Percentiles rank a stretch among this genome's conserved stretches.
phyloP scores from a whole-genome alignment of 1,140 invertebrate genomes.

The Drosophila persimilis region DNA sequence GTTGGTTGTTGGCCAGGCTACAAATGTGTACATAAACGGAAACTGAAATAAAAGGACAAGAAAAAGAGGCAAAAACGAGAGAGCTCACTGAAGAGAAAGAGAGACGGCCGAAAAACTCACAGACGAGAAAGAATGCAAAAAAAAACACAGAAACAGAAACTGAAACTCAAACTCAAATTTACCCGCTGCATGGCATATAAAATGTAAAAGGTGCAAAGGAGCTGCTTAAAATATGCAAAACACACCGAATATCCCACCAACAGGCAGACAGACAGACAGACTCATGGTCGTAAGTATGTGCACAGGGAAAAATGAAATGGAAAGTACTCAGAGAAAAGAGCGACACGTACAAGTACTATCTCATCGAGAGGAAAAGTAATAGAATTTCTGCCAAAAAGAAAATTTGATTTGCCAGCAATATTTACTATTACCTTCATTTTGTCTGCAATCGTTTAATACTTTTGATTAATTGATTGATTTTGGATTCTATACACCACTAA shows the following conservation, averaged over 20 bases:
- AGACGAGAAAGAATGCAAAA: neutral
- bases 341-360: too few relatives aligned
- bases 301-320: neutral
- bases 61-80: conserved; percentile 10
- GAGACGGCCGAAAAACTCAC: conserved; percentile 11
- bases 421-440: too few relatives aligned
- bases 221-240: conserved; percentile 58
- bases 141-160: neutral
- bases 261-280: conserved; percentile 1
- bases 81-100: conserved; percentile 4
- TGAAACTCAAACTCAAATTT: conserved; percentile 63
- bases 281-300: conserved; percentile 4
- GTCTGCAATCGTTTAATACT: too few relatives aligned
- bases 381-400: too few relatives aligned
- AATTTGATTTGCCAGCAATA: too few relatives aligned
- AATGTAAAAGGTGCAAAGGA: conserved; percentile 69
- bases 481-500: too few relatives aligned
- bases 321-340: too few relatives aligned
- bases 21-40: conserved; percentile 75
- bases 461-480: too few relatives aligned
- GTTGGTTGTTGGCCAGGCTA: conserved; percentile 53
- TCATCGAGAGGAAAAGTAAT: too few relatives aligned
- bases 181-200: conserved; percentile 49
- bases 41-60: conserved; percentile 71
- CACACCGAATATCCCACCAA: conserved; percentile 38